Conservation (phyloP, 2,113 vertebrate genomes). For the Thymallus thymallus region DNA sequence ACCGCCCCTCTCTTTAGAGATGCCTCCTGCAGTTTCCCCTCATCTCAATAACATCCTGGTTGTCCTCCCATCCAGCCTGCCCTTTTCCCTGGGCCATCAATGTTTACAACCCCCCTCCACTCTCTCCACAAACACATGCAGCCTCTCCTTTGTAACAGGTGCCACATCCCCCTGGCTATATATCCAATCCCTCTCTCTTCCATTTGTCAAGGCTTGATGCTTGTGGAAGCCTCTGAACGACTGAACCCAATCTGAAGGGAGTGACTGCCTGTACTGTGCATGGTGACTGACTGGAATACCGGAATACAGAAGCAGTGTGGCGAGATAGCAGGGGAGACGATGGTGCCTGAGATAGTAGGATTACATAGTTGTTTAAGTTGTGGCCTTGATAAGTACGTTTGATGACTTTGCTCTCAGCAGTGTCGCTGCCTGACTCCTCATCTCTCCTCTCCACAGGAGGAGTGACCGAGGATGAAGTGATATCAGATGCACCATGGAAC, state of each 20-base stretch:
- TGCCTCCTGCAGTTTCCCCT: constrained; percentile 1
- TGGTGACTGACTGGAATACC: background rate
- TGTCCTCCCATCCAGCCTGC: background rate
- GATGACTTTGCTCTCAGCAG: background rate
- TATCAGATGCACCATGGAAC: background rate
- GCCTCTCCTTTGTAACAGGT: constrained; percentile 8
- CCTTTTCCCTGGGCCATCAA: background rate
- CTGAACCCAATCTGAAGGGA: constrained; percentile 17
- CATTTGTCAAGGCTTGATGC: constrained; percentile 22
- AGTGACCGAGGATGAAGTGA: background rate
- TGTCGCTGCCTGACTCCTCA: background rate
- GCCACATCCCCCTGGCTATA: constrained; percentile 11
- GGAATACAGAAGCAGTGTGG: background rate
- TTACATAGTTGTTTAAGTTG: constrained; percentile 10
- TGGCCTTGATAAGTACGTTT: constrained; percentile 15
- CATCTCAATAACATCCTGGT: background rate
- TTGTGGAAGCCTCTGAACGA: constrained; percentile 6
- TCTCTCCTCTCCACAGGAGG: background rate
- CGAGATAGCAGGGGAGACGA: background rate
- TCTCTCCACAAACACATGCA: background rate
- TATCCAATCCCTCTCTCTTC: constrained; percentile 10
- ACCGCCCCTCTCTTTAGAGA: constrained; percentile 49
- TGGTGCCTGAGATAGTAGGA: background rate
- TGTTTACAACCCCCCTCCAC: background rate
- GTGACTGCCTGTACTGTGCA: background rate